These are phyloP conservation scores for Geopemphigus sp. DNA, from an alignment of 1,140 invertebrate species.

Conservation along the genomic window DNA sequence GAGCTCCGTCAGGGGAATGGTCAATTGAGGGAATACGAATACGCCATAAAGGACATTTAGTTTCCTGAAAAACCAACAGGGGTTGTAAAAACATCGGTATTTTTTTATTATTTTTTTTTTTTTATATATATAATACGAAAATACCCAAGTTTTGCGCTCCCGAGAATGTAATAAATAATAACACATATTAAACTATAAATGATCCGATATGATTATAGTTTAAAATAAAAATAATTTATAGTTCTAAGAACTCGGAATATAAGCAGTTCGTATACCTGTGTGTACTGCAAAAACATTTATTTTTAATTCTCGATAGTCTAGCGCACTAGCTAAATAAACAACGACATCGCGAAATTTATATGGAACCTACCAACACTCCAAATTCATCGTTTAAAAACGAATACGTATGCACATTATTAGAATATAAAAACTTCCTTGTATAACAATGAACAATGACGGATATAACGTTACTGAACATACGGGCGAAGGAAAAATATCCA, in stretches of 20 bases:
- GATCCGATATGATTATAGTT: background rate
- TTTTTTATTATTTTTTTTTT: too few species aligned
- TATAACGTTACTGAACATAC: too few species aligned
- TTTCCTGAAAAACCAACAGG: background rate
- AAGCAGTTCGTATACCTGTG: background rate
- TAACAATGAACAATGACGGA: background rate
- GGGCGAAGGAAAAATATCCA: too few species aligned
- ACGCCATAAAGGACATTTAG: background rate
- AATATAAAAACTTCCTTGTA: background rate
- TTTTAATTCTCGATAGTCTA: background rate
- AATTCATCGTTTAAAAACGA: too few species aligned
- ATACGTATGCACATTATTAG: too few species aligned
- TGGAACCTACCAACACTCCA: too few species aligned
- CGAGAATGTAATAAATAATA: background rate
- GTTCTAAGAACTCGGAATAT: background rate
- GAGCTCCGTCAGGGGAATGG: background rate
- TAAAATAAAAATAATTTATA: constrained; percentile 4
- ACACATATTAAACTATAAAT: background rate
- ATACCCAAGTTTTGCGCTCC: background rate
- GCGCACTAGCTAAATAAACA: background rate
- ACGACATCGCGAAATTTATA: background rate
- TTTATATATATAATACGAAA: background rate
- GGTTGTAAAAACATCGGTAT: background rate
- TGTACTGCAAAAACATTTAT: background rate
- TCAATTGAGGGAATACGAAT: background rate